Evolutionary conservation across 2,113 vertebrate species (phyloP), one percentile per base, ranked within the genome.

Genomic region (Trematomus loennbergii): DNA sequence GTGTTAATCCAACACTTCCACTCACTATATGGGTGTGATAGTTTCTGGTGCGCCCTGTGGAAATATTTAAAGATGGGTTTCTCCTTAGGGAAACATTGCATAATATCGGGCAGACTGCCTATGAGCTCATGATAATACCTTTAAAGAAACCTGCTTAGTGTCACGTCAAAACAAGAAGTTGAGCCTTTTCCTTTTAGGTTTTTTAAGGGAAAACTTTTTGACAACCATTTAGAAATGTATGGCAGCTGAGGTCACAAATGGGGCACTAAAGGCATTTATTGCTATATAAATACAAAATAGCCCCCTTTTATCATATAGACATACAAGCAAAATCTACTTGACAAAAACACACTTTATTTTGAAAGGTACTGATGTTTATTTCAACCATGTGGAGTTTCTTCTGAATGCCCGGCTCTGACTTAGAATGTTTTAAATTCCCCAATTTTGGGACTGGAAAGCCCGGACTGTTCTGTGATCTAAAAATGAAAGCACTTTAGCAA

Each of bases 401-500:
- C 10, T 43, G 1, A 5, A 12, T 0, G 2, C 9, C 13, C 59
- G 10, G n/a, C 36, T 29, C n/a, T 22, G 36, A 15, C 17, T 68
- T 11, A n/a, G 5, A 63, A 57, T n/a, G 1, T 22, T 43, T 29
- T 29, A 29, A 2, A 40, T 17, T 63, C 11, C 9, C 4, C 0
- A 15, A 12, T 52, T 25, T 25, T 12, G 12, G 3, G 20, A 25
- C 29, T 55, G 4, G 12, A 40, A 29, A 49, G n/a, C 18, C 15
- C 13, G 0, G 40, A 57, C 2, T 12, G 7, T 7, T 62, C 46
- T 25, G 12, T 36, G 9, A 29, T 50, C 40, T 18, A 3, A 69
- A 40, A 48, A 43, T 67, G 25, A 9, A 75, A 66, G 81, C 87
- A 87, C 85, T 87, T 89, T 70, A 50, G 16, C 6, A 22, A 17